Percentiles rank a stretch among this genome's conserved stretches.
These are phyloP conservation scores for Rhimphoctona megacephalus DNA, from an alignment of 2,888 invertebrate species.

Conservation along the genomic window DNA sequence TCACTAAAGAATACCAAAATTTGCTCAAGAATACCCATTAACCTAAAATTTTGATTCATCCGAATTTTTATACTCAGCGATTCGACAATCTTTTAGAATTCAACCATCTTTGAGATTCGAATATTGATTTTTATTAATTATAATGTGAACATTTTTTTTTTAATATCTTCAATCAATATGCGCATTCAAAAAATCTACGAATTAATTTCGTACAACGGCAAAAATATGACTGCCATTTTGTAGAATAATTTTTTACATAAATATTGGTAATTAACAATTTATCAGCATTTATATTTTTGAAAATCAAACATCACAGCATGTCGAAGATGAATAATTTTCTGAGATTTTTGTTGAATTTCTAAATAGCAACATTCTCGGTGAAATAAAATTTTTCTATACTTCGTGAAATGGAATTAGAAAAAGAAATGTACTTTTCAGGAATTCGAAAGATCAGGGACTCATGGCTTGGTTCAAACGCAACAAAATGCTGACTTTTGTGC, in stretches of 20 bases:
- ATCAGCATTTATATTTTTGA: too few relatives aligned
- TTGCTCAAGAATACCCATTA: neutral
- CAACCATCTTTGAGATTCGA: neutral
- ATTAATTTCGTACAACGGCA: too few relatives aligned
- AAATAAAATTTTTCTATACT: neutral
- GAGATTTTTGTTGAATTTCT: neutral
- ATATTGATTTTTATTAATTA: too few relatives aligned
- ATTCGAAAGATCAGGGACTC: constrained; percentile 75
- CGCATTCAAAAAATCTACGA: too few relatives aligned
- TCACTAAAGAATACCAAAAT: neutral
- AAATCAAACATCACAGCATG: too few relatives aligned
- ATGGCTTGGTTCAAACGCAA: constrained; percentile 87
- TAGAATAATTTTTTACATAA: too few relatives aligned
- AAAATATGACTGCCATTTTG: too few relatives aligned
- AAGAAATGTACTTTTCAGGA: constrained; percentile 73
- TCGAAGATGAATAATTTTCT: too few relatives aligned
- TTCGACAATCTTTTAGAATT: neutral
- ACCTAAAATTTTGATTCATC: neutral
- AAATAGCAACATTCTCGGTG: neutral
- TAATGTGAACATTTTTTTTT: neutral
- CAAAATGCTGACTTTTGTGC: constrained; percentile 88
- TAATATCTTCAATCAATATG: neutral
- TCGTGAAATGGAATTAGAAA: neutral
- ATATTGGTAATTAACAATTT: too few relatives aligned
- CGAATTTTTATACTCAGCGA: neutral